These are phyloP conservation scores for Alligator mississippiensis DNA, from an alignment of 2,113 vertebrate genomes.

Conservation along the genomic window DNA sequence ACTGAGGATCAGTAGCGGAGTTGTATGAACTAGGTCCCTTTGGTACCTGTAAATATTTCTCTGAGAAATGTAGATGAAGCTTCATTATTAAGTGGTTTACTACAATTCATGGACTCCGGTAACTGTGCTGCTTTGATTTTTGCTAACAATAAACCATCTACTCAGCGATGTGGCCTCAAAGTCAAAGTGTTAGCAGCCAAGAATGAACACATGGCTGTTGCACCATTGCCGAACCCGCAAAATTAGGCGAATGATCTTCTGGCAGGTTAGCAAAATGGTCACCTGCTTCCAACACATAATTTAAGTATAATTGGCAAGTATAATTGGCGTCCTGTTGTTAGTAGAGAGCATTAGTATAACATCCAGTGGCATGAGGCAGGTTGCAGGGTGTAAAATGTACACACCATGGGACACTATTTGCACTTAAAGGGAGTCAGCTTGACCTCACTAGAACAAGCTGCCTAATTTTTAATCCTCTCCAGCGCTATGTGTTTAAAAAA, in stretches of 20 bases:
- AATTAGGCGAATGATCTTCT: background rate
- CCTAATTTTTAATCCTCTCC: background rate
- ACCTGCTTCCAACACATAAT: background rate
- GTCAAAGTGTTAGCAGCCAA: background rate
- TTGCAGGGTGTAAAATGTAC: background rate
- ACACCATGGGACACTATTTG: background rate
- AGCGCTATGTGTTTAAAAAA: background rate
- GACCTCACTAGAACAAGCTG: background rate
- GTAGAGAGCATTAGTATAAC: background rate
- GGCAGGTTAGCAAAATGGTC: background rate
- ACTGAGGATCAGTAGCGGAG: background rate
- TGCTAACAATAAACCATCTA: background rate
- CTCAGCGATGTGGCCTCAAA: background rate
- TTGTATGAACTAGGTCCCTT: background rate
- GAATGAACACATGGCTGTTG: background rate
- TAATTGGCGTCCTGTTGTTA: background rate
- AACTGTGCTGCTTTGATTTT: background rate
- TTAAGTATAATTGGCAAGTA: accelerated
- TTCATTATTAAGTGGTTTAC: background rate
- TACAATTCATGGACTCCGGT: background rate
- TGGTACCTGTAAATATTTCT: background rate
- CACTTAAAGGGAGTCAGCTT: background rate
- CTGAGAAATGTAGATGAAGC: background rate
- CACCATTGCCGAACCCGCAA: background rate
- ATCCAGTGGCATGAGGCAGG: background rate